phyloP scores from a whole-genome alignment of 2,113 vertebrate genomes.

The Sorex araneus region DNA sequence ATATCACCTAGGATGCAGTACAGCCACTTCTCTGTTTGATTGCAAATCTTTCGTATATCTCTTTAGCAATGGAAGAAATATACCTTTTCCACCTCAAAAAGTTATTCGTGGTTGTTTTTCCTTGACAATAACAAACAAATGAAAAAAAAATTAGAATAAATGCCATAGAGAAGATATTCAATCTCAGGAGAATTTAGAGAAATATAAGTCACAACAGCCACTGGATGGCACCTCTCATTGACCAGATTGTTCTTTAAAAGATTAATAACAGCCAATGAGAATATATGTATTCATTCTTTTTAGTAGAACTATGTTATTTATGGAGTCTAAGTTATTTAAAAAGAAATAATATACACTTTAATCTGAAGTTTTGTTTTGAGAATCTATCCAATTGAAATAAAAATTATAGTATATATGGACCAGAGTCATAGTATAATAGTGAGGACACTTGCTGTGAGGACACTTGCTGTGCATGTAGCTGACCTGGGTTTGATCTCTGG shows the following conservation, averaged over 20 bases:
- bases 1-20: too few relatives aligned
- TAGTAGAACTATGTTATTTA: constrained; percentile 2
- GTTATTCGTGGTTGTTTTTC: too few relatives aligned
- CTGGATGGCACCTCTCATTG: not conserved
- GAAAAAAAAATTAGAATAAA: constrained; percentile 7
- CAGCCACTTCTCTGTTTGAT: too few relatives aligned
- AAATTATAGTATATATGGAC: not conserved
- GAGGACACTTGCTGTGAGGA: too few relatives aligned
- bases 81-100: too few relatives aligned
- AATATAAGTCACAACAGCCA: not conserved
- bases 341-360: constrained; percentile 9
- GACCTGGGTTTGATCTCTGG: too few relatives aligned
- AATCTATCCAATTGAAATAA: constrained; percentile 28
- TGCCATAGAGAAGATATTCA: not conserved
- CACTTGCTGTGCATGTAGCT: too few relatives aligned
- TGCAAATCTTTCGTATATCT: too few relatives aligned
- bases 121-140: not conserved
- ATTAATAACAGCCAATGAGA: not conserved
- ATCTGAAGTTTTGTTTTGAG: not conserved
- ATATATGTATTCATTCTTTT: constrained; percentile 10
- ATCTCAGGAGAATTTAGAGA: not conserved
- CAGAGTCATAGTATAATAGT: too few relatives aligned
- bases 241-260: not conserved
- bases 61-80: too few relatives aligned
- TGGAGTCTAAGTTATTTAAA: constrained; percentile 4